Conservation (phyloP, 2,113 vertebrate species). For the Neodon shergylaensis region DNA sequence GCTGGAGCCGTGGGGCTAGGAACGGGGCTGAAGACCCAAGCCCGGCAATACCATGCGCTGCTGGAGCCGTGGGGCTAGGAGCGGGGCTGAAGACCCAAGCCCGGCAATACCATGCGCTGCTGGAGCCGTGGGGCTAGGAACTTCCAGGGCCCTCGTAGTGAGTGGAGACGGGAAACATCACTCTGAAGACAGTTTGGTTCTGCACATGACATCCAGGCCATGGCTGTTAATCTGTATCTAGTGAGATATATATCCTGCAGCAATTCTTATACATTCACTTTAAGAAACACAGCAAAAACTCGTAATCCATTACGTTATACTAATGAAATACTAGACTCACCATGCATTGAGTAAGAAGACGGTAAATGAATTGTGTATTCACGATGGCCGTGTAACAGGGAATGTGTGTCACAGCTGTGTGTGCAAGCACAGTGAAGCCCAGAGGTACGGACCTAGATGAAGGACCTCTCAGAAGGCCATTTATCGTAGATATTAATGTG, state of each 20-base stretch:
- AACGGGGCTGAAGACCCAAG: not conserved
- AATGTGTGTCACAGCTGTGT: not conserved
- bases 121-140: not conserved
- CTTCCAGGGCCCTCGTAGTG: no score
- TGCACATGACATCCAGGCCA: not conserved
- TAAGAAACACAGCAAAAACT: not conserved
- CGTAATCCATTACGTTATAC: not conserved
- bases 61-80: not conserved
- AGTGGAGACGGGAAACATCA: not conserved
- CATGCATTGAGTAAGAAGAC: not conserved
- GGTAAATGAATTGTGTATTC: not conserved
- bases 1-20: not conserved
- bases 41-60: not conserved
- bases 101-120: not conserved
- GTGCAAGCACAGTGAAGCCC: not conserved
- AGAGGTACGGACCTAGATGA: not conserved
- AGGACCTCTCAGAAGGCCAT: not conserved
- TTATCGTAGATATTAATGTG: not conserved
- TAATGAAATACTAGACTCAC: not conserved
- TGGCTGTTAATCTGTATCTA: not conserved
- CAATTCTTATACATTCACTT: not conserved
- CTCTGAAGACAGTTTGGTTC: not conserved
- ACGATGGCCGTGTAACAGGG: not conserved
- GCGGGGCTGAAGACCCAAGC: not conserved
- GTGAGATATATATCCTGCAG: not conserved